Conservation (phyloP, 1,140 invertebrate species). For the Scaptomyza hsui region DNA sequence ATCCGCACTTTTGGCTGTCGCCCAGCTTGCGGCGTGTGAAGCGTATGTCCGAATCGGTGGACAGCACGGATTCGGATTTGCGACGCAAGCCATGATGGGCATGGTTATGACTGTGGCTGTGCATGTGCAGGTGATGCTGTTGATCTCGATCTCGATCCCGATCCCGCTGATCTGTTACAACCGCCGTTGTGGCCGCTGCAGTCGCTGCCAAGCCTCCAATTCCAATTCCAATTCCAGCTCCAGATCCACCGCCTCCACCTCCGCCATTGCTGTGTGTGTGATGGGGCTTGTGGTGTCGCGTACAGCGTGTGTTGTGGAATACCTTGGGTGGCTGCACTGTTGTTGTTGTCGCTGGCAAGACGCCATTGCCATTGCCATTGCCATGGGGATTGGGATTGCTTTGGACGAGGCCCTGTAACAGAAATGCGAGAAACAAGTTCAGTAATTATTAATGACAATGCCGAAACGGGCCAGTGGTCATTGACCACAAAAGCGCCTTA, state of each 20-base stretch:
- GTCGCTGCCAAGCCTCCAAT: not conserved
- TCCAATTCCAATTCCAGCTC: not conserved
- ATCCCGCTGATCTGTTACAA: not conserved
- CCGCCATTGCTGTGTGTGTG: conserved; percentile 52
- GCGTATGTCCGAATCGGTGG: conserved; percentile 92
- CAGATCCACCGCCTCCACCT: not conserved
- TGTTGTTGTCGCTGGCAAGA: conserved; percentile 24
- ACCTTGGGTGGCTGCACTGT: conserved; percentile 64
- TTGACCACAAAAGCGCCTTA: conserved; percentile 75
- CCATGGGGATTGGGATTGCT: conserved; percentile 59
- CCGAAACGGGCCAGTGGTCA: conserved; percentile 45
- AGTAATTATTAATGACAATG: conserved; percentile 44
- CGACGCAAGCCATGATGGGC: conserved; percentile 62
- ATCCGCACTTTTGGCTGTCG: conserved; percentile 91
- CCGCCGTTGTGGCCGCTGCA: not conserved
- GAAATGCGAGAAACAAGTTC: conserved; percentile 15
- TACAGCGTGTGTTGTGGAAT: conserved; percentile 80
- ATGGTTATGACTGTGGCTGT: conserved; percentile 66
- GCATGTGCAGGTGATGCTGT: conserved; percentile 55
- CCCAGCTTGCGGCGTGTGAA: conserved; percentile 92
- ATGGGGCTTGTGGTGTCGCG: conserved; percentile 77
- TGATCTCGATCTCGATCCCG: conserved; percentile 22
- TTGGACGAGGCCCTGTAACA: conserved; percentile 69
- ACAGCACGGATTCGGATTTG: conserved; percentile 90
- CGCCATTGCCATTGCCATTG: conserved; percentile 46